Evolutionary conservation across 2,797 vertebrate genomes (phyloP).

Genomic region (Hippoglossus hippoglossus): DNA sequence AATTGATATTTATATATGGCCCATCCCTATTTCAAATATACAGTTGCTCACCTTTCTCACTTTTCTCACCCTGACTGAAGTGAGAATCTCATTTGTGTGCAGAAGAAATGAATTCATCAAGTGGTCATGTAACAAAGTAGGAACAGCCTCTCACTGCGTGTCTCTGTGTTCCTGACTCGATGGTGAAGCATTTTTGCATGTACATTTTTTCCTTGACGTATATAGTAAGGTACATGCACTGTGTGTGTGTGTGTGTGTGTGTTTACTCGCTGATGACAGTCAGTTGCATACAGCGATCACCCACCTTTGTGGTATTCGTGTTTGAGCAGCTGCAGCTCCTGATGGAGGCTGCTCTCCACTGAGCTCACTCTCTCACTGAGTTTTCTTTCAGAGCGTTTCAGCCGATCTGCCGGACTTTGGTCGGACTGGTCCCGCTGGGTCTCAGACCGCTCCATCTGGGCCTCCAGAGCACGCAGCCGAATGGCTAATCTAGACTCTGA

Average conservation of each 20-base stretch:
- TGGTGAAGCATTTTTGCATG: background rate
- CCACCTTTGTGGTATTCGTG: constrained; percentile 87
- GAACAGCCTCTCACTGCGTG: background rate
- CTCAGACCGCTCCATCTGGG: constrained; percentile 65
- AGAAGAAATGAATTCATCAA: constrained; percentile 1
- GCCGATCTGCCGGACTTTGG: constrained; percentile 57
- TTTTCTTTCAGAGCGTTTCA: constrained; percentile 78
- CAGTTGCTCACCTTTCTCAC: background rate
- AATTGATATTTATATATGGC: too few relatives aligned
- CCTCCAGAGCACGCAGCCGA: constrained; percentile 70
- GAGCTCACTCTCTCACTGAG: constrained; percentile 75
- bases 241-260: background rate
- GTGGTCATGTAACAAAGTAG: background rate
- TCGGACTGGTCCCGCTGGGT: constrained; percentile 47
- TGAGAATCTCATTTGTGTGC: constrained; percentile 5
- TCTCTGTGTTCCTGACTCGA: constrained; percentile 2
- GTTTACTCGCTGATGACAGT: constrained; percentile 57
- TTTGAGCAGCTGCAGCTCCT: constrained; percentile 87
- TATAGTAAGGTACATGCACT: background rate
- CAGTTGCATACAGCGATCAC: constrained; percentile 27
- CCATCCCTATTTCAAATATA: too few relatives aligned
- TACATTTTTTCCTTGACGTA: constrained; percentile 31
- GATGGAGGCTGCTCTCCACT: constrained; percentile 82
- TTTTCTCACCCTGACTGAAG: background rate
- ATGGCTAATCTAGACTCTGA: constrained; percentile 76